Evolutionary conservation across 2,888 invertebrate genomes (phyloP).

Genomic region (Ellobium chinense): DNA sequence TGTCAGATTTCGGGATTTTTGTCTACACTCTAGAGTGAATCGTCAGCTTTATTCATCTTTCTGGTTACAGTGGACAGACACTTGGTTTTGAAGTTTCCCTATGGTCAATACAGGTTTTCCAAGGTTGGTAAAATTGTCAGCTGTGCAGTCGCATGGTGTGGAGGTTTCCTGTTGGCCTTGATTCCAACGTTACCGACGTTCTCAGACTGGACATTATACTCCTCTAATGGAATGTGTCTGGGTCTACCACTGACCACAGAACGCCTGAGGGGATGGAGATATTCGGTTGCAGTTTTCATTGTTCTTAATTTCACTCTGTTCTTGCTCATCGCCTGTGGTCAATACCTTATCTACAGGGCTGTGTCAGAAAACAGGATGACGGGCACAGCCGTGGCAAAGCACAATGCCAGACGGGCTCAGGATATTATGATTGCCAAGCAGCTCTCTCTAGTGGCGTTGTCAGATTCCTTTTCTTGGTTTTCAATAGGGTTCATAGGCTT

Average conservation of each 20-base stretch:
- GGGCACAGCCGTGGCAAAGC: slow-evolving; percentile 60
- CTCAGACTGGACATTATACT: background rate
- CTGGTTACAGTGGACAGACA: slow-evolving; percentile 84
- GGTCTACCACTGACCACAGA: slow-evolving; percentile 75
- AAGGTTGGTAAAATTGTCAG: slow-evolving; percentile 55
- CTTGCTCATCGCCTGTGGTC: slow-evolving; percentile 70
- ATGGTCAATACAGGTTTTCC: slow-evolving; percentile 51
- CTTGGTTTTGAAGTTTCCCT: slow-evolving; percentile 81
- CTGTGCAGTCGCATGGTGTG: slow-evolving; percentile 61
- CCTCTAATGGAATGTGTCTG: slow-evolving; percentile 64
- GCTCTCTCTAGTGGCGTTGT: slow-evolving; percentile 68
- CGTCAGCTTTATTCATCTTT: slow-evolving; percentile 83
- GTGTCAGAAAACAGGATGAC: slow-evolving; percentile 74
- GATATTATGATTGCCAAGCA: slow-evolving; percentile 64
- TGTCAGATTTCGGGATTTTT: slow-evolving; percentile 59
- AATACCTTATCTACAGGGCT: slow-evolving; percentile 74
- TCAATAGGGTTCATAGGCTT: slow-evolving; percentile 52
- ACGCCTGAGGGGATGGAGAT: slow-evolving; percentile 74
- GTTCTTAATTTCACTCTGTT: slow-evolving; percentile 71
- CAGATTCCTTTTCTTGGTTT: slow-evolving; percentile 72
- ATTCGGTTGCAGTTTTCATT: slow-evolving; percentile 72
- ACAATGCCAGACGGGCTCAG: slow-evolving; percentile 44
- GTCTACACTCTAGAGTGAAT: slow-evolving; percentile 81
- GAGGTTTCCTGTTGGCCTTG: slow-evolving; percentile 62
- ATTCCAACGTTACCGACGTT: slow-evolving; percentile 56